Evolutionary conservation across 2,888 invertebrate genomes (phyloP), one percentile per base, ranked within the genome.

Genomic region (Congeria kusceri): DNA sequence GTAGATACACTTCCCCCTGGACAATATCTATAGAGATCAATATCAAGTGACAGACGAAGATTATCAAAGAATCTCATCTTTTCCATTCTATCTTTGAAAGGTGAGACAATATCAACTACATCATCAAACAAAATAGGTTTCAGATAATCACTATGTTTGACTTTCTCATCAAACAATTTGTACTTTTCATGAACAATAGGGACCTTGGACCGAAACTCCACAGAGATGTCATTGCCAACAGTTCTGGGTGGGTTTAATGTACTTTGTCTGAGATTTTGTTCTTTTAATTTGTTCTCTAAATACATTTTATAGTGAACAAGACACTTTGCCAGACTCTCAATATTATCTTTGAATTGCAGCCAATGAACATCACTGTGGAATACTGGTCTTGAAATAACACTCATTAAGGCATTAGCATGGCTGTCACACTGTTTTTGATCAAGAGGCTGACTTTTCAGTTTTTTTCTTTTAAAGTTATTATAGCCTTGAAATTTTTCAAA

Each of bases 71-170:
- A 80, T 20, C 68, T 28, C 1, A 23, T 23, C 3, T 47, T 29
- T 32, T 66, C 59, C 28, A 25, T 67, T 0, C n/a, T 67, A 15
- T 49, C 46, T 0, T 58, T n/a, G 63, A 79, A 62, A 13, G 75
- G 68, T 29, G 18, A 39, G 13, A 15, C 29, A 29, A 74, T 11
- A 57, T 72, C 58, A 2, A 29, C 28, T 56, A 13, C 53, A 58
- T 74, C 74, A 61, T 74, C 73, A 64, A 78, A 68, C 39, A 78
- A 23, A 20, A 69, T 56, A n/a, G 77, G 73, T 15, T 27, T 29
- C 18, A 56, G 46, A 15, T 39, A 28, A 56, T 32, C 44, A 47
- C 23, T 3, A 11, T 25, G 28, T 56, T 29, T 46, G 4, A 72
- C 46, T 32, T 11, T 57, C 3, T 23, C 3, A 25, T 78, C 65